A percentile compares a stretch with the other conserved stretches of the same genome.
Evolutionary conservation across 2,113 vertebrate genomes (phyloP).

Genomic region (Centropus bengalensis): DNA sequence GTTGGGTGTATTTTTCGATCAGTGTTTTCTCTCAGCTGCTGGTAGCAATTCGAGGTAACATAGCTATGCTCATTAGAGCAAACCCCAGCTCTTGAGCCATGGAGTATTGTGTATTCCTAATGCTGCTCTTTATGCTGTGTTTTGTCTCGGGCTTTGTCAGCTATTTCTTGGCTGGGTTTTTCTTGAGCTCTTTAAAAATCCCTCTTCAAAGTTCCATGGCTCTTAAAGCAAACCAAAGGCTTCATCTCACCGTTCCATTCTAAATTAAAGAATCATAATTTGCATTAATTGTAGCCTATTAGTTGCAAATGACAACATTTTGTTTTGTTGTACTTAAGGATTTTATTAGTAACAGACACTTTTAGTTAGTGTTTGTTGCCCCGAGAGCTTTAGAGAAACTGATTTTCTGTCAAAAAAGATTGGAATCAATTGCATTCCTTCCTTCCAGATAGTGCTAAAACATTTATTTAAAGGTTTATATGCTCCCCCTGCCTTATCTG

Average conservation of each 20-base stretch:
- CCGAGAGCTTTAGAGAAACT: slow-evolving; percentile 85
- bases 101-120: neutral
- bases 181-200: neutral
- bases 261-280: slow-evolving; percentile 17
- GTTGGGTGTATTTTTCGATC: neutral
- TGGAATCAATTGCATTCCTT: slow-evolving; percentile 83
- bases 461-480: slow-evolving; percentile 90
- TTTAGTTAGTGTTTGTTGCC: slow-evolving; percentile 76
- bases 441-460: slow-evolving; percentile 83
- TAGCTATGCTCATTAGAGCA: neutral
- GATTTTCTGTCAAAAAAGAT: slow-evolving; percentile 93
- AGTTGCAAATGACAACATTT: slow-evolving; percentile 60
- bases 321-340: slow-evolving; percentile 65
- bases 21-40: neutral
- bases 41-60: neutral
- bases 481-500: slow-evolving; percentile 84
- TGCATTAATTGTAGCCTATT: slow-evolving; percentile 58
- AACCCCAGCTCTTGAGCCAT: neutral
- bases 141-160: slow-evolving; percentile 12
- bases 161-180: slow-evolving; percentile 9
- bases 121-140: neutral
- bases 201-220: neutral
- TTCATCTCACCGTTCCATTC: neutral
- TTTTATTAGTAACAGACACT: slow-evolving; percentile 73
- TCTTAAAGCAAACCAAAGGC: neutral